Conservation (phyloP, 2,888 invertebrate genomes). For the Aleiodes alternator region DNA sequence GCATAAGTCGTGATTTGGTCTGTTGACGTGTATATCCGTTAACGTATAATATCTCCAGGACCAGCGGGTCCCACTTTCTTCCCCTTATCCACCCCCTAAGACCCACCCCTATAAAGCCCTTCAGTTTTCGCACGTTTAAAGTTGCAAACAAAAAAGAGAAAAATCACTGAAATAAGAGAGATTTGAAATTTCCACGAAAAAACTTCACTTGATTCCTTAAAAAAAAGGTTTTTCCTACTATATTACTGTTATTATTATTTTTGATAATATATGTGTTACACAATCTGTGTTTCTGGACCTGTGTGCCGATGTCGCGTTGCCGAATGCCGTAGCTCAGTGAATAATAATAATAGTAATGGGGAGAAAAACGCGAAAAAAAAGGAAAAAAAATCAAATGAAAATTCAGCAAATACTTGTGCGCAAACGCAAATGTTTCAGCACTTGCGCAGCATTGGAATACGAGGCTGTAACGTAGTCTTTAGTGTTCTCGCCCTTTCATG, state of each 20-base stretch:
- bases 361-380: neutral
- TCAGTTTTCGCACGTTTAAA: neutral
- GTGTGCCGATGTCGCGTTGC: constrained; percentile 18
- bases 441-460: constrained; percentile 21
- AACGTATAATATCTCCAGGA: constrained; percentile 47
- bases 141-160: neutral
- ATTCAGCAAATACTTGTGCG: constrained; percentile 41
- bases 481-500: constrained; percentile 42
- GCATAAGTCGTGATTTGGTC: constrained; percentile 74
- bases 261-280: constrained; percentile 5
- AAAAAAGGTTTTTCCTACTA: no score
- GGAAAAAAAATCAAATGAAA: constrained; percentile 13
- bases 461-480: constrained; percentile 15
- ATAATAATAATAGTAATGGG: constrained; percentile 1
- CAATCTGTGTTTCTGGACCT: constrained; percentile 27
- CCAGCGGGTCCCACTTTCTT: constrained; percentile 39
- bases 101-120: constrained; percentile 20
- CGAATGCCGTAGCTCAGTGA: constrained; percentile 17
- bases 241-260: neutral
- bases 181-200: neutral
- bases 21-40: constrained; percentile 56
- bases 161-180: neutral
- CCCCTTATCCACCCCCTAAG: constrained; percentile 21
- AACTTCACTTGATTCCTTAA: neutral
- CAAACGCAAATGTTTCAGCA: constrained; percentile 41